Conservation (phyloP, 1,140 invertebrate genomes). For the Eriocheir sinensis region DNA sequence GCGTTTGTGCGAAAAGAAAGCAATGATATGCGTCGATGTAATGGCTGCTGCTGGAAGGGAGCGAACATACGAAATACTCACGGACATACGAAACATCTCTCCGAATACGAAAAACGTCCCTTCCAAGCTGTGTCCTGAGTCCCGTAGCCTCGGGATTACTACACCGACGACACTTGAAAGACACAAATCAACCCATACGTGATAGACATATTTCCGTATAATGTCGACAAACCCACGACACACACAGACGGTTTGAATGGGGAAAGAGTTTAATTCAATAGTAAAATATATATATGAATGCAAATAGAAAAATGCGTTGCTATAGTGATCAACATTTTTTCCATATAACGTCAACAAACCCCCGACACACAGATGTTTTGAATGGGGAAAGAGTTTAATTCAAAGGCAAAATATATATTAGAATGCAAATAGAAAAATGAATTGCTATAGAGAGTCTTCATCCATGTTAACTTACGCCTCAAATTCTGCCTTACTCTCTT, state of each 20-base stretch:
- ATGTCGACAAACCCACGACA: background rate
- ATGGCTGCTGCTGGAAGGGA: too few relatives aligned
- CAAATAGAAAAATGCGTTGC: too few relatives aligned
- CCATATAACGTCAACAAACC: background rate
- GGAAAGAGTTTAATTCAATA: background rate
- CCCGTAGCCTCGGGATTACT: background rate
- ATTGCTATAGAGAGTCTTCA: too few relatives aligned
- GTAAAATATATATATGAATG: background rate
- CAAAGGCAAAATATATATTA: background rate
- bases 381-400: background rate
- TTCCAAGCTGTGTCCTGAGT: background rate
- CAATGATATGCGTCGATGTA: too few relatives aligned
- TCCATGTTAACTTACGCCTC: too few relatives aligned
- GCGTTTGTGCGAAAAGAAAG: too few relatives aligned
- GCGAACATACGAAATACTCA: too few relatives aligned
- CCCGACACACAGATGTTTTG: background rate
- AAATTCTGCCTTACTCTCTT: too few relatives aligned
- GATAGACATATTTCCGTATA: background rate
- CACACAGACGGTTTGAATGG: background rate
- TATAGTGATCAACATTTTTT: too few relatives aligned
- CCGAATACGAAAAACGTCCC: background rate
- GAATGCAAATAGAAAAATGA: too few relatives aligned
- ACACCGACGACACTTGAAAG: background rate
- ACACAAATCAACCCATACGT: background rate
- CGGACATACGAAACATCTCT: too few relatives aligned